Percentiles rank a stretch among this genome's conserved stretches.
Conservation (phyloP, 2,797 vertebrate species). For the Buceros bicornis region DNA sequence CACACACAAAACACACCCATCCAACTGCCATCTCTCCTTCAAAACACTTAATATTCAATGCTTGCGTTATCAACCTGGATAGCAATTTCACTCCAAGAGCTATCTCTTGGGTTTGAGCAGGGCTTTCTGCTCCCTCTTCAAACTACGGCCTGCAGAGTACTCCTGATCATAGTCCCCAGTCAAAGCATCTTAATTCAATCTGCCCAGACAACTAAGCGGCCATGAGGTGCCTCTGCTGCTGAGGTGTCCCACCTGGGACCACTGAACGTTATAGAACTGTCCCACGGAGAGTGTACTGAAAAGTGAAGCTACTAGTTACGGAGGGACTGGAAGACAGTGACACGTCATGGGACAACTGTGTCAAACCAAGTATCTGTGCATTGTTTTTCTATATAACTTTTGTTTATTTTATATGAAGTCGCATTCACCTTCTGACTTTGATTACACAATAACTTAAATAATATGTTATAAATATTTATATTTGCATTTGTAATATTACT, state of each 20-base stretch:
- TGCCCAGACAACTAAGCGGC: neutral
- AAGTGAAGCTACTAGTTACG: accelerated
- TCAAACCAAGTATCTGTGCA: neutral
- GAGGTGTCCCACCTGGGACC: neutral
- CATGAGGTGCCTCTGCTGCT: neutral
- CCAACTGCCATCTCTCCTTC: neutral
- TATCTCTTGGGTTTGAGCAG: neutral
- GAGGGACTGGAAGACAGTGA: neutral
- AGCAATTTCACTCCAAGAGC: neutral
- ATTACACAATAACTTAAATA: neutral
- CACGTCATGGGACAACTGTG: accelerated
- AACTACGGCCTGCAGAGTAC: neutral
- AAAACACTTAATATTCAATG: neutral
- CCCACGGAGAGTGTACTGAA: neutral
- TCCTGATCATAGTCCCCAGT: neutral
- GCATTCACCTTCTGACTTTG: neutral
- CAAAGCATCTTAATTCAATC: neutral
- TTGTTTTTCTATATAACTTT: neutral
- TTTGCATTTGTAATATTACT: neutral
- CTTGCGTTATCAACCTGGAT: neutral
- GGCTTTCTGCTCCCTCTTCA: neutral
- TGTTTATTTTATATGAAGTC: neutral
- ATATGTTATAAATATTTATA: neutral
- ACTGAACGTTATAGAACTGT: neutral
- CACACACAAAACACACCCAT: neutral